phyloP scores from a whole-genome alignment of 2,888 invertebrate species.

The Patella pellucida region DNA sequence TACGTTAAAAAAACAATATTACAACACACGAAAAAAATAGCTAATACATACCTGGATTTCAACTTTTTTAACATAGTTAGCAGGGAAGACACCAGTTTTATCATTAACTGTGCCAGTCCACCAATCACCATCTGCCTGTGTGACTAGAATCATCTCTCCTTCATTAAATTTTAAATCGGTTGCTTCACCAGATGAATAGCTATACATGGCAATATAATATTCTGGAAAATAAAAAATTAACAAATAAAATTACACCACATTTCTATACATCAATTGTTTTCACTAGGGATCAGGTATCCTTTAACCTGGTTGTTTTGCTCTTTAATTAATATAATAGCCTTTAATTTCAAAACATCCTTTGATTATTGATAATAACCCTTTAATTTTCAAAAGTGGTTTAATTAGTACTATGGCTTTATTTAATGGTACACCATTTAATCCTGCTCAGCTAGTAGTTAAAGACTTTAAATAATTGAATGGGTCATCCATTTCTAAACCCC shows the following conservation, averaged over 20 bases:
- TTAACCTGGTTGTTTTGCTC: too few relatives aligned
- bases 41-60: conserved; percentile 54
- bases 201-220: conserved; percentile 63
- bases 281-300: too few relatives aligned
- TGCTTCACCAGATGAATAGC: conserved; percentile 76
- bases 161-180: conserved; percentile 91
- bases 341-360: too few relatives aligned
- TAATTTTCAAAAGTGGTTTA: too few relatives aligned
- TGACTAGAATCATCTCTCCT: conserved; percentile 88
- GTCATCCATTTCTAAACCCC: too few relatives aligned
- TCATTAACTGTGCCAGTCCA: conserved; percentile 94
- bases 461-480: too few relatives aligned
- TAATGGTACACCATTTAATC: too few relatives aligned
- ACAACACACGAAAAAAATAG: not conserved
- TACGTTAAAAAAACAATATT: not conserved
- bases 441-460: too few relatives aligned
- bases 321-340: too few relatives aligned
- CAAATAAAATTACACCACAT: not conserved
- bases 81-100: conserved; percentile 93
- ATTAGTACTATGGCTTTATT: too few relatives aligned
- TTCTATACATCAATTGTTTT: not conserved
- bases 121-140: conserved; percentile 95
- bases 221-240: conserved; percentile 42
- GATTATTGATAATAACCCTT: too few relatives aligned
- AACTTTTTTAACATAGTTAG: conserved; percentile 84